phyloP scores from a whole-genome alignment of 2,113 vertebrate species.

The Regulus satrapa region DNA sequence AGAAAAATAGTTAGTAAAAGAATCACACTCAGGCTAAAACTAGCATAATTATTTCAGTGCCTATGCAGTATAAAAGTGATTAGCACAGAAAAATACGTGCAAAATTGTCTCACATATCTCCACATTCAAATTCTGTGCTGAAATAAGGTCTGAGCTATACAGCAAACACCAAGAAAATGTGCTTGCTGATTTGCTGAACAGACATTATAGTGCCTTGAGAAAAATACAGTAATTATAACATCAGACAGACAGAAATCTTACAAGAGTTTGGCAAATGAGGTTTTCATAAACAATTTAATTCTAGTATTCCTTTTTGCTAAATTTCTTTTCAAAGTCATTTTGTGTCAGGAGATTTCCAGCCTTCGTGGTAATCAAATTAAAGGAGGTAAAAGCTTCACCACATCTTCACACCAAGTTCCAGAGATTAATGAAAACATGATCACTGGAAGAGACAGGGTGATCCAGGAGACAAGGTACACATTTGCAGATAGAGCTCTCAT shows the following conservation, averaged over 20 bases:
- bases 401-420: not conserved
- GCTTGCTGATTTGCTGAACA: not conserved
- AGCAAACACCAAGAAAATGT: not conserved
- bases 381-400: not conserved
- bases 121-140: not conserved
- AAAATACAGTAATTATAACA: not conserved
- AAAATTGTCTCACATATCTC: not conserved
- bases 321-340: not conserved
- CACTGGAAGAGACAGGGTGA: not conserved
- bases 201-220: fast-evolving
- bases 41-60: not conserved
- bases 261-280: not conserved
- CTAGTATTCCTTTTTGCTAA: not conserved
- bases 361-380: not conserved
- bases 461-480: not conserved
- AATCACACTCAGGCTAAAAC: not conserved
- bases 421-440: not conserved
- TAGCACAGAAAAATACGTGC: not conserved
- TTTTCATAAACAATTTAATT: not conserved
- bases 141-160: not conserved
- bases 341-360: not conserved
- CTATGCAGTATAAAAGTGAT: not conserved
- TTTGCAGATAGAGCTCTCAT: not conserved
- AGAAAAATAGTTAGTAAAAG: not conserved
- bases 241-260: not conserved